Evolutionary conservation across 2,797 vertebrate species (phyloP), one percentile per base, ranked within the genome.

Genomic region (Tympanoctomys barrerae): DNA sequence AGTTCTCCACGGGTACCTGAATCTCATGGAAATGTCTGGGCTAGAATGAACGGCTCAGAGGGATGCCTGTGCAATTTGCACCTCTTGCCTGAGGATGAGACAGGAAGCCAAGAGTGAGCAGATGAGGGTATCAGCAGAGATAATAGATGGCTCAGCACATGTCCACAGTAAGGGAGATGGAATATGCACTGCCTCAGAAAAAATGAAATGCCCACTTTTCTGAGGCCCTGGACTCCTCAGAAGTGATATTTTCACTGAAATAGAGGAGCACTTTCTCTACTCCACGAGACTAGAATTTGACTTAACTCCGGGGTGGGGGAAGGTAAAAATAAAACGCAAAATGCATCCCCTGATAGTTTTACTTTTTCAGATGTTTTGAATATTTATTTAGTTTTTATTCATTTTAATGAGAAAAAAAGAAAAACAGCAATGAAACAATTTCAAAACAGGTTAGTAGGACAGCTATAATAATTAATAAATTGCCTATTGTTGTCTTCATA

Each of bases 1-100:
- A 87, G 80, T 68, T 96, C 52, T 94, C 49, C 54, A 54, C 81
- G 39, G 62, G 81, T 83, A 54, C 77, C 89, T 73, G 18, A 84
- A 89, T 66, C 39, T 87, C 83, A 94, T 57, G 81, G 84, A 96
- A 89, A 85, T 82, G 89, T 91, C 80, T n/a, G 46, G 39, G 83
- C 14, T 68, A 73, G 94, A 96, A 96, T 24, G 19, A 33, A 96
- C 68, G 22, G 24, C 71, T 14, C 71, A 57, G 59, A 52, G 94
- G 62, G 89, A 77, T 85, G 57, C 19, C 66, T 73, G 18, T n/a
- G 64, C 26, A 90, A 66, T 81, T 28, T 46, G 71, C 80, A 93
- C 39, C n/a, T n/a, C 77, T 77, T 2, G 0, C 24, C 78, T 87
- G n/a, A 85, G 96, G 83, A 84, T 28, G 16, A 78, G 54, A 59